Base-by-base conservation (phyloP, 2,888 invertebrate genomes). In the Leptinotarsa peninsularis region DNA sequence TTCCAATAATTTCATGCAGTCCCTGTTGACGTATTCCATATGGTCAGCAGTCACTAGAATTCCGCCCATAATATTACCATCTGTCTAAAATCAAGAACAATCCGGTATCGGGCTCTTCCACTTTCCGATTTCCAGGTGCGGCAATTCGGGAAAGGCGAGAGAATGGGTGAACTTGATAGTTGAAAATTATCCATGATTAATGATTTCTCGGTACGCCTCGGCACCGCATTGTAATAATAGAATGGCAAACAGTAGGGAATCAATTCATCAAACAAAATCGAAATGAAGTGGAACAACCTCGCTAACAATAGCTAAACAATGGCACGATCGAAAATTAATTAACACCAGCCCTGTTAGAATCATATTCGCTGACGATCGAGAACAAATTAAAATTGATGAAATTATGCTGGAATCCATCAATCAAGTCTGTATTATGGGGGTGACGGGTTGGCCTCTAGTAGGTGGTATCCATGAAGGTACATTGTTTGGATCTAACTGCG, bases 371-470 rank as follows among this genome's bases (percentile, higher is more conserved):
- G 84, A 85, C 83, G 83, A 85, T 84, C 83, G 82, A 83, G 83
- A 85, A 81, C 82, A 81, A 87, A 87, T 87, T 86, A 82, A 86
- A 87, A 87, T 87, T 87, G 86, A 87, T 87, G 82, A 84, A 86
- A 84, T 85, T 81, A 82, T 79, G 74, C 84, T 83, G 83, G 84
- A 84, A 85, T 82, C 83, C 83, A 86, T 86, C 84, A 81, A 86
- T 87, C 86, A 86, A 82, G 17, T 63, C 72, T 73, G 76, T 82
- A 81, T 81, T 76, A 80, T 83, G 80, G 83, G 82, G 82, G 76
- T 83, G 84, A 85, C 84, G 83, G 82, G 83, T 84, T 67, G 67
- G 66, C 70, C 67, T 76, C 63, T 13, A 17, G 54, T n/a, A 72
- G 72, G 75, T 75, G 75, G 66, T 66, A 66, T 60, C 27, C 23